Evolutionary conservation across 2,888 invertebrate species (phyloP).

Genomic region (Scelioninae gen. 2): DNA sequence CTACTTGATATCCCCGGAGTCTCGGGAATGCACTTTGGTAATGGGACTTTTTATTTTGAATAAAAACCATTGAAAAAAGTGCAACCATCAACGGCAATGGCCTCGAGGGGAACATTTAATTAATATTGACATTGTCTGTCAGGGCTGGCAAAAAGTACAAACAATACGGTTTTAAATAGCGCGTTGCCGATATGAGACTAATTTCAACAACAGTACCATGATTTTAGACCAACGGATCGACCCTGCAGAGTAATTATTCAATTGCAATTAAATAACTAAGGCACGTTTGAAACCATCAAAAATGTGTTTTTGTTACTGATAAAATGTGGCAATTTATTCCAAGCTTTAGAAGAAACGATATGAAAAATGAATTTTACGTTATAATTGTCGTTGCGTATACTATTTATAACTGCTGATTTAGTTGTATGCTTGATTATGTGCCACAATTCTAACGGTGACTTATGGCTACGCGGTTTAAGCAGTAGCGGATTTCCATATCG

Average conservation of each 20-base stretch:
- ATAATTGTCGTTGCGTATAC: too few species aligned
- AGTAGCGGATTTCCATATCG: too few species aligned
- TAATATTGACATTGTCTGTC: constrained; percentile 68
- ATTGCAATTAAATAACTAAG: too few species aligned
- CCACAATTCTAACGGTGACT: too few species aligned
- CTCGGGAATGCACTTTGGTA: constrained; percentile 62
- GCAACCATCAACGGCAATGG: constrained; percentile 27
- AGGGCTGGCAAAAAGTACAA: constrained; percentile 14
- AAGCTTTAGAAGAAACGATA: too few species aligned
- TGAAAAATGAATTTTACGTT: neutral
- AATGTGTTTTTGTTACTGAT: too few species aligned
- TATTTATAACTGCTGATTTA: too few species aligned
- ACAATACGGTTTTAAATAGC: constrained; percentile 26
- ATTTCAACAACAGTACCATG: constrained; percentile 10
- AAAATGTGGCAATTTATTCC: too few species aligned
- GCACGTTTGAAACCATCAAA: too few species aligned
- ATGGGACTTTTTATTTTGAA: constrained; percentile 61
- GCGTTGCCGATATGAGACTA: constrained; percentile 10
- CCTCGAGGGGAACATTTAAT: constrained; percentile 65
- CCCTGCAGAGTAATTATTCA: too few species aligned
- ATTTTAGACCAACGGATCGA: neutral
- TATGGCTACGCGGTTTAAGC: too few species aligned
- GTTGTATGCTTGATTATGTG: too few species aligned
- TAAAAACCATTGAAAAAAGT: constrained; percentile 49
- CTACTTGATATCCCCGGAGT: constrained; percentile 73